A percentile compares a stretch with the other conserved stretches of the same genome.
Conservation (phyloP, 2,113 vertebrate species). For the Ceyx cyanopectus region DNA sequence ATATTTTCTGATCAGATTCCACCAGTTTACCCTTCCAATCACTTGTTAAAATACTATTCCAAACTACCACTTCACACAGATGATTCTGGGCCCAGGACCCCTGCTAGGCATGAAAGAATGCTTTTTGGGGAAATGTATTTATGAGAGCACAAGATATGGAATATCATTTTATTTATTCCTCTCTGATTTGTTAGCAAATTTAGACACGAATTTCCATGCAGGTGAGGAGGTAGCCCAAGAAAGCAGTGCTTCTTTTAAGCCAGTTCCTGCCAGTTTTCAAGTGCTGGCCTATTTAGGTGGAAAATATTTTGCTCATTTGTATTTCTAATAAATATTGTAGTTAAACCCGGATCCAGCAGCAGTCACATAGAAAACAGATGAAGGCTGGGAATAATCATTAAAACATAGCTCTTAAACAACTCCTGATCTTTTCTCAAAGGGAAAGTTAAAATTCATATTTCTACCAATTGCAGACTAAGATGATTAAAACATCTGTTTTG, state of each 20-base stretch:
- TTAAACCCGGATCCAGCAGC: not conserved
- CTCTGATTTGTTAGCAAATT: not conserved
- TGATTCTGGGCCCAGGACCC: not conserved
- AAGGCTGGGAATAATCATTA: not conserved
- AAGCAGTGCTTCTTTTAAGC: not conserved
- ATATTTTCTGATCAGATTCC: not conserved
- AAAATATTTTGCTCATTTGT: not conserved
- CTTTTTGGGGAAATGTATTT: not conserved
- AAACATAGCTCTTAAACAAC: not conserved
- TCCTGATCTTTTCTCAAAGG: not conserved
- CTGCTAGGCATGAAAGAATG: not conserved
- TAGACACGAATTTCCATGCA: not conserved
- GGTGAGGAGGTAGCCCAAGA: not conserved
- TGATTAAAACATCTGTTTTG: not conserved
- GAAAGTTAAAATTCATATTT: conserved; percentile 1
- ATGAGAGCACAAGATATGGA: not conserved
- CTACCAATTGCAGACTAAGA: not conserved
- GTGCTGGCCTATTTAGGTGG: not conserved
- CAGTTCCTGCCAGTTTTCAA: not conserved
- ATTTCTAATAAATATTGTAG: not conserved
- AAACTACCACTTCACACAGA: not conserved
- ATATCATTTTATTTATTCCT: not conserved
- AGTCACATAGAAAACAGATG: not conserved
- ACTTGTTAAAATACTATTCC: not conserved
- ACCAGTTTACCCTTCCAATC: not conserved